Evolutionary conservation across 1,140 invertebrate genomes (phyloP), one percentile per base, ranked within the genome.

Genomic region (Leptopilina clavipes): DNA sequence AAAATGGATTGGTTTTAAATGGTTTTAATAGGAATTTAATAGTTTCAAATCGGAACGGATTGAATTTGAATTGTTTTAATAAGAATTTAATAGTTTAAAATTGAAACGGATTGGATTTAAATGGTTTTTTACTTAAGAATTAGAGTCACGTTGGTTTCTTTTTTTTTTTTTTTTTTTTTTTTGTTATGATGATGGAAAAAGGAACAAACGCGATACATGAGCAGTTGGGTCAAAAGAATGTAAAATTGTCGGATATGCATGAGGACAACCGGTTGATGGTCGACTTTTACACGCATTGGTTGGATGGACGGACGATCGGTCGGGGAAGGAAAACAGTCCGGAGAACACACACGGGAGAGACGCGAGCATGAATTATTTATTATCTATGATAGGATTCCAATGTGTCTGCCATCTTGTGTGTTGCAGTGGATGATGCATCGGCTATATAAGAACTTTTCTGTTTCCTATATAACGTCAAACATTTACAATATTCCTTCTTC

Each of bases 291-390:
- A 76, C 72, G 79, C 76, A 80, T 82, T 79, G 77, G 79, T 77
- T 79, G 79, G 81, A 74, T 81, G 76, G 48, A 52, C 48, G 22
- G 59, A 65, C 14, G 56, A 79, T 75, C 74, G 75, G 71, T 76
- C 73, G 25, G 54, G 74, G n/a, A 76, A 40, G 78, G 73, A 65
- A 70, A 72, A 65, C 59, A 65, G 56, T 78, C 59, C 52, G n/a
- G 70, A 18, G 65, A 40, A 40, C 37, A 40, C 37, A 74, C 74
- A 76, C 25, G 74, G 76, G 74, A 79, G 77, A 81, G 75, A 83
- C 79, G 73, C 71, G 78, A 65, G 76, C 81, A 87, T 88, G 87
- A 87, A 87, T 88, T 87, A 88, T 88, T 87, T 88, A 88, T 88
- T 80, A 85, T 86, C 85, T 85, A 86, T 84, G 85, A 88, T 88